These are phyloP conservation scores for Serinus canaria DNA, from an alignment of 2,113 vertebrate species.

Conservation along the genomic window DNA sequence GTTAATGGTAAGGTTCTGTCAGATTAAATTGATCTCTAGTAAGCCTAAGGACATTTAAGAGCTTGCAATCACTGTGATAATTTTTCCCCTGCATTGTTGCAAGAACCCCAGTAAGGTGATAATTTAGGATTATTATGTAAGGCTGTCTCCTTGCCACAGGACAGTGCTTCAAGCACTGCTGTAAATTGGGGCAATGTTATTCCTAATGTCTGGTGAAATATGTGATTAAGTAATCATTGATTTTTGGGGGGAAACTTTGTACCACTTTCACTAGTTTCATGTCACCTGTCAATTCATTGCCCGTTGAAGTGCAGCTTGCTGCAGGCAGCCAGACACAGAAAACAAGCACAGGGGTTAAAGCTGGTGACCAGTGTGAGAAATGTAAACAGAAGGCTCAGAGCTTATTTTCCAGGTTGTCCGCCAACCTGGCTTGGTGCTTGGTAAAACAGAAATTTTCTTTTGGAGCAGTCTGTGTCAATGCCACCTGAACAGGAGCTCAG, in stretches of 20 bases:
- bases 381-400: neutral
- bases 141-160: constrained; percentile 19
- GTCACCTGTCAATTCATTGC: neutral
- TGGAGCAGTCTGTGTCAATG: neutral
- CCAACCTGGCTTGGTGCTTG: neutral
- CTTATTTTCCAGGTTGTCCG: neutral
- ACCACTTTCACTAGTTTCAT: neutral
- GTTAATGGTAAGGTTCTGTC: neutral
- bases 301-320: neutral
- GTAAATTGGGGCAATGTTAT: neutral
- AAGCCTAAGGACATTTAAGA: neutral
- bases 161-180: neutral
- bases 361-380: neutral
- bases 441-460: neutral
- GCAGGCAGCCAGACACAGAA: neutral
- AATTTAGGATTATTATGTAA: constrained; percentile 28
- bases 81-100: neutral
- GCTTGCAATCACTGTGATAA: neutral
- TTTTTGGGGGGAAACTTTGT: neutral
- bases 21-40: neutral
- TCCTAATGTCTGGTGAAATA: neutral
- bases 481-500: neutral
- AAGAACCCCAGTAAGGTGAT: neutral
- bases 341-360: neutral
- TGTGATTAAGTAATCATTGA: constrained; percentile 28